phyloP scores from a whole-genome alignment of 2,888 invertebrate genomes.

The Molanna angustata region DNA sequence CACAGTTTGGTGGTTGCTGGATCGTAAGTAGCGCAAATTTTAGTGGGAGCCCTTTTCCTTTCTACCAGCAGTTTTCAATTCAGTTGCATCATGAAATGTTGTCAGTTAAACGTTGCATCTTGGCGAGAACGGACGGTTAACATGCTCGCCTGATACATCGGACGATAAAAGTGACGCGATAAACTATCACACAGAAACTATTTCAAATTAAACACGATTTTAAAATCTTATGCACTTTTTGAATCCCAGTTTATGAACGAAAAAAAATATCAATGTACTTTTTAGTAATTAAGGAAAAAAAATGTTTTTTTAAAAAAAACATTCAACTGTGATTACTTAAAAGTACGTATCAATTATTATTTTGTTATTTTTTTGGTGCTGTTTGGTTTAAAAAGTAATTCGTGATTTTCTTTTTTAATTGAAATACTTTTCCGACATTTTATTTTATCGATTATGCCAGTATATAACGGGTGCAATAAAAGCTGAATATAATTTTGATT shows the following conservation, averaged over 20 bases:
- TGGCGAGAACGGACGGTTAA: background rate
- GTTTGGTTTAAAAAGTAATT: background rate
- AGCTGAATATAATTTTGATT: background rate
- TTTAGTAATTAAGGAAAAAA: too few species aligned
- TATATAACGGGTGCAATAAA: background rate
- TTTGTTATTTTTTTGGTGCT: background rate
- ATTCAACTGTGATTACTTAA: too few species aligned
- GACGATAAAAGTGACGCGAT: too few species aligned
- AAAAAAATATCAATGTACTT: too few species aligned
- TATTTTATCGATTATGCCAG: background rate
- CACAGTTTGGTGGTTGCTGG: conserved; percentile 15
- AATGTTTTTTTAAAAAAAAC: too few species aligned
- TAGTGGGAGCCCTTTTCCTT: conserved; percentile 16
- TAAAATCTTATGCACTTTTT: too few species aligned
- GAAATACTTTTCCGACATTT: too few species aligned
- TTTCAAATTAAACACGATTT: too few species aligned
- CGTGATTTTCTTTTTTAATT: background rate
- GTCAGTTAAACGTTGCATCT: conserved; percentile 2
- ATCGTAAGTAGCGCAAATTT: conserved; percentile 16
- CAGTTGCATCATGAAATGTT: conserved; percentile 24
- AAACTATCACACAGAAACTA: too few species aligned
- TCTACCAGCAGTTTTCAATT: conserved; percentile 15
- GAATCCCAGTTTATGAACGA: too few species aligned
- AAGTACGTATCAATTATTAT: too few species aligned
- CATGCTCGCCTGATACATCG: background rate